These are phyloP conservation scores for Typhlomys cinereus DNA, from an alignment of 2,113 vertebrate genomes.

Conservation along the genomic window DNA sequence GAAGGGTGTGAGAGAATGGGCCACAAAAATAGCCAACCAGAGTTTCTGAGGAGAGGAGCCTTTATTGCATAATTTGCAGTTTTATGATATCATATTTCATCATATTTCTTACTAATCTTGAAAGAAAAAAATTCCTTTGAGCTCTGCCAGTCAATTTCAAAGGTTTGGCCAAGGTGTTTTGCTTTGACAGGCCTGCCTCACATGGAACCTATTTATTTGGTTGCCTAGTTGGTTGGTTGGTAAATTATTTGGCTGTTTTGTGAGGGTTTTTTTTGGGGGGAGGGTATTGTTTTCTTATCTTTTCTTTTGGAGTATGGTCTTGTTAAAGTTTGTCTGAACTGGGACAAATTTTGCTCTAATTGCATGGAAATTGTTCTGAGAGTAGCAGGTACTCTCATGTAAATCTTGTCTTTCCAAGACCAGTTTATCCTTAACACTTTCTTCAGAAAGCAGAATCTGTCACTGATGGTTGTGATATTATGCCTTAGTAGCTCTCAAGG, in stretches of 20 bases:
- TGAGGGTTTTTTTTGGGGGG: too few species aligned
- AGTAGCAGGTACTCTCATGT: not conserved
- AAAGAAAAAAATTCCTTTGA: not conserved
- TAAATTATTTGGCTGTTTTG: too few species aligned
- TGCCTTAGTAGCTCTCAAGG: not conserved
- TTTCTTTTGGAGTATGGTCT: not conserved
- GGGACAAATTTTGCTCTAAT: not conserved
- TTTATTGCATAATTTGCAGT: not conserved
- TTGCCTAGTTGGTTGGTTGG: too few species aligned
- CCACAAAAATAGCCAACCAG: not conserved
- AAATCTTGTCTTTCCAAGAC: not conserved
- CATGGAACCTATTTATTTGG: not conserved
- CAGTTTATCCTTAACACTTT: not conserved
- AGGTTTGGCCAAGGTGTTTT: not conserved
- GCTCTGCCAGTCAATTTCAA: not conserved
- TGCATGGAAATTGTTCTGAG: not conserved
- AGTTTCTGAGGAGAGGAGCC: not conserved
- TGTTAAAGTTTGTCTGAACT: not conserved
- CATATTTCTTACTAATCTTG: not conserved
- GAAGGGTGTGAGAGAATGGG: not conserved
- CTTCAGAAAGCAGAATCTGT: not conserved
- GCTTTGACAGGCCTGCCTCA: not conserved
- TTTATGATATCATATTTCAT: not conserved
- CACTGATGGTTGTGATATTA: not conserved
- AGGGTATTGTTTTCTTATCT: too few species aligned